Evolutionary conservation across 2,797 vertebrate species (phyloP).

Genomic region (Remorina albescens): DNA sequence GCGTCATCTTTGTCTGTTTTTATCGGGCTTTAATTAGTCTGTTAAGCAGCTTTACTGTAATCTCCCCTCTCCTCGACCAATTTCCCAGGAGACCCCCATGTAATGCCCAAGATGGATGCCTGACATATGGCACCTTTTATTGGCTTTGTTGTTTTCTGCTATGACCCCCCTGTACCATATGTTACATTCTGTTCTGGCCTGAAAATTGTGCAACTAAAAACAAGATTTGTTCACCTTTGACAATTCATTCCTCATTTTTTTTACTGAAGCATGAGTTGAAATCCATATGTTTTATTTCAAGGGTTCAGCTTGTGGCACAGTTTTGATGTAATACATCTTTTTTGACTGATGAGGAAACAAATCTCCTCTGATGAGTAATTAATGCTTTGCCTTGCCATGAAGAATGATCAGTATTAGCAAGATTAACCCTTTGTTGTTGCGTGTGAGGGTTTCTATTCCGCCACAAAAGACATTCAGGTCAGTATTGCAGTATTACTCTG

Average conservation of each 20-base stretch:
- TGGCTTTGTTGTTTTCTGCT: constrained; percentile 67
- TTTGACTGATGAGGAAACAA: constrained; percentile 79
- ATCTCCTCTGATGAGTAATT: constrained; percentile 85
- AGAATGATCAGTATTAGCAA: constrained; percentile 77
- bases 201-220: not conserved
- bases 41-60: constrained; percentile 76
- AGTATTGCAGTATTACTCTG: too few relatives aligned
- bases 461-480: not conserved
- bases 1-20: constrained; percentile 28
- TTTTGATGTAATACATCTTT: constrained; percentile 44
- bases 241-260: constrained; percentile 5
- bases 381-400: constrained; percentile 68
- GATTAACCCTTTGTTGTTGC: constrained; percentile 83
- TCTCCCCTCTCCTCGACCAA: constrained; percentile 57
- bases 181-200: constrained; percentile 9
- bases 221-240: not conserved
- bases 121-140: constrained; percentile 76
- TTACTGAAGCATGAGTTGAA: constrained; percentile 18
- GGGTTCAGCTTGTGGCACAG: constrained; percentile 2
- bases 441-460: not conserved
- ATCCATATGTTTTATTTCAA: constrained; percentile 10
- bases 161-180: constrained; percentile 54
- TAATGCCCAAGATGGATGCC: constrained; percentile 54
- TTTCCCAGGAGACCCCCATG: constrained; percentile 64
- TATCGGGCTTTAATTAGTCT: constrained; percentile 63